Conservation (phyloP, 2,888 invertebrate species). For the Gnatocerus cornutus region DNA sequence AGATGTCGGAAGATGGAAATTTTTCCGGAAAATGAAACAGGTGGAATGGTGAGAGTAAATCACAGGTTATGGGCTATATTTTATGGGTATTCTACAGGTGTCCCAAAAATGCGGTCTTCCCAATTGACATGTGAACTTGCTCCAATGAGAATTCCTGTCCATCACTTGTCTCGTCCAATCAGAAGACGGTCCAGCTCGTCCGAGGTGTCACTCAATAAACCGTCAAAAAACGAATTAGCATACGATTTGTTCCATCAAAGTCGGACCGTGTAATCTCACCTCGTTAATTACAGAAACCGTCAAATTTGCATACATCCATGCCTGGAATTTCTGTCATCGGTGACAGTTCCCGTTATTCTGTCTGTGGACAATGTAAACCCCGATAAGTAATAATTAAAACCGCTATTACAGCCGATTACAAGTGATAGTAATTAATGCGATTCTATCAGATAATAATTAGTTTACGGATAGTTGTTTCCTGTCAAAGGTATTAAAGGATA, state of each 20-base stretch:
- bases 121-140: not conserved
- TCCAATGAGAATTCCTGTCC: not conserved
- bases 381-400: constrained; percentile 28
- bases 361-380: constrained; percentile 11
- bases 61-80: no score
- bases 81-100: no score
- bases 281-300: constrained; percentile 19
- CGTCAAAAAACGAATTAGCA: constrained; percentile 8
- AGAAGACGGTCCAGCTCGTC: not conserved
- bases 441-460: constrained; percentile 49
- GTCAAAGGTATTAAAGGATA: constrained; percentile 47
- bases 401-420: constrained; percentile 40
- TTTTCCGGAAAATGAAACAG: constrained; percentile 5
- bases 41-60: not conserved
- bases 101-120: no score
- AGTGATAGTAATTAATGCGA: constrained; percentile 43
- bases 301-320: constrained; percentile 25
- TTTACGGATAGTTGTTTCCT: constrained; percentile 44
- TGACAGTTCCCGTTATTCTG: constrained; percentile 7
- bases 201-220: constrained; percentile 9
- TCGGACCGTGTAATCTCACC: constrained; percentile 13
- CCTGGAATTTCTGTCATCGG: not conserved
- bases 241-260: constrained; percentile 19
- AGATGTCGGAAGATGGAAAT: not conserved
- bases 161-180: not conserved